Conservation (phyloP, 1,140 invertebrate species). For the Asbolus verrucosus region DNA sequence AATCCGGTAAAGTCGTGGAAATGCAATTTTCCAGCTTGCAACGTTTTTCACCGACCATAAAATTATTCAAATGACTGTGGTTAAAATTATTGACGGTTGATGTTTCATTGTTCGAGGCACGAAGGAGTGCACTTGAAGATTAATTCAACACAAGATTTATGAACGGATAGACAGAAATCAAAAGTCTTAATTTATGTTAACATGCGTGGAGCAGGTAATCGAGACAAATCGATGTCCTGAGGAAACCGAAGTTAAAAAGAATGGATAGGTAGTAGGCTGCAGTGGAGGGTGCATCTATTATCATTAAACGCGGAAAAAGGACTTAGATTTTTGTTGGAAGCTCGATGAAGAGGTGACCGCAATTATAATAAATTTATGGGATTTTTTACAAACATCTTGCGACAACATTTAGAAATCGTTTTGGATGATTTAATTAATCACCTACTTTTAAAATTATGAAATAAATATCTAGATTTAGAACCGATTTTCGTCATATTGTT, state of each 20-base stretch:
- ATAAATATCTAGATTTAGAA: too few species aligned
- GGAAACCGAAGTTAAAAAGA: neutral
- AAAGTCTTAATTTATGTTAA: neutral
- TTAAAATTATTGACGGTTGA: conserved; percentile 28
- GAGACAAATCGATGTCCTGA: neutral
- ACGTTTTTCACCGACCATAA: conserved; percentile 2
- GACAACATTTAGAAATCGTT: too few species aligned
- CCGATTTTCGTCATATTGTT: too few species aligned
- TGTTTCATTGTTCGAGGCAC: too few species aligned
- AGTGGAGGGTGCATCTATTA: neutral
- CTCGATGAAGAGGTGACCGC: neutral
- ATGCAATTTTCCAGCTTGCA: conserved; percentile 1
- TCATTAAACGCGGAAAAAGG: neutral
- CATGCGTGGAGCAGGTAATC: neutral
- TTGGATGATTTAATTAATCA: too few species aligned
- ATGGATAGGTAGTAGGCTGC: neutral
- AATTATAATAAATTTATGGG: neutral
- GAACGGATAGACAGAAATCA: too few species aligned
- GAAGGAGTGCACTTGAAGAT: too few species aligned
- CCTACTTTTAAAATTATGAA: too few species aligned
- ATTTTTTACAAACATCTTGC: too few species aligned
- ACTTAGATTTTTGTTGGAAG: neutral
- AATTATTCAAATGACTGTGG: conserved; percentile 10
- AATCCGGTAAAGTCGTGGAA: too few species aligned
- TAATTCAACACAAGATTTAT: too few species aligned